Evolutionary conservation across 2,113 vertebrate genomes (phyloP).

Genomic region (Xyliphius kryptos): DNA sequence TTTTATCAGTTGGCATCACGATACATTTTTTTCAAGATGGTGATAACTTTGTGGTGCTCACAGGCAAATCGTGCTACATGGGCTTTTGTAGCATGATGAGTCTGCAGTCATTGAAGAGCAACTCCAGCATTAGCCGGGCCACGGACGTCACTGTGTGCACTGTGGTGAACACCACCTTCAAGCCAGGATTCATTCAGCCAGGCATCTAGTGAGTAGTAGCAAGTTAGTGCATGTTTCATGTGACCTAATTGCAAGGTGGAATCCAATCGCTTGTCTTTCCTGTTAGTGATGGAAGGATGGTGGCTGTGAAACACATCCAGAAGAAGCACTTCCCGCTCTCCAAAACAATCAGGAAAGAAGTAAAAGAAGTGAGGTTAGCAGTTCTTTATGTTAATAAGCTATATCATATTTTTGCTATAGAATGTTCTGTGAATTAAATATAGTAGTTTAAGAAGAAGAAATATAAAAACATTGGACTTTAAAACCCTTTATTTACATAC

Average conservation of each 20-base stretch:
- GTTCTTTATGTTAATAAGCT: no score
- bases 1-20: background rate
- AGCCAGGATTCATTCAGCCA: slow-evolving; percentile 55
- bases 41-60: background rate
- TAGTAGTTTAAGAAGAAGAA: no score
- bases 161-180: slow-evolving; percentile 48
- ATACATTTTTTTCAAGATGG: background rate
- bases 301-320: slow-evolving; percentile 65
- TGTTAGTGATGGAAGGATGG: slow-evolving; percentile 59
- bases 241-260: no score
- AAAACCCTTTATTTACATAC: no score
- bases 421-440: no score
- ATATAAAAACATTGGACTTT: no score
- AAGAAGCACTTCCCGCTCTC: slow-evolving; percentile 64
- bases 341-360: slow-evolving; percentile 66
- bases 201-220: slow-evolving; percentile 61
- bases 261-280: no score
- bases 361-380: slow-evolving; percentile 69
- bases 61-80: slow-evolving; percentile 48
- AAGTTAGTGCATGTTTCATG: no score
- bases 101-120: slow-evolving; percentile 53
- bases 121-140: slow-evolving; percentile 51
- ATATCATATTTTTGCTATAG: no score
- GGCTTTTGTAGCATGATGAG: slow-evolving; percentile 57
- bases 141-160: slow-evolving; percentile 58